A percentile compares a stretch with the other conserved stretches of the same genome.
phyloP scores from a whole-genome alignment of 2,797 vertebrate genomes.

The Platalea minor region DNA sequence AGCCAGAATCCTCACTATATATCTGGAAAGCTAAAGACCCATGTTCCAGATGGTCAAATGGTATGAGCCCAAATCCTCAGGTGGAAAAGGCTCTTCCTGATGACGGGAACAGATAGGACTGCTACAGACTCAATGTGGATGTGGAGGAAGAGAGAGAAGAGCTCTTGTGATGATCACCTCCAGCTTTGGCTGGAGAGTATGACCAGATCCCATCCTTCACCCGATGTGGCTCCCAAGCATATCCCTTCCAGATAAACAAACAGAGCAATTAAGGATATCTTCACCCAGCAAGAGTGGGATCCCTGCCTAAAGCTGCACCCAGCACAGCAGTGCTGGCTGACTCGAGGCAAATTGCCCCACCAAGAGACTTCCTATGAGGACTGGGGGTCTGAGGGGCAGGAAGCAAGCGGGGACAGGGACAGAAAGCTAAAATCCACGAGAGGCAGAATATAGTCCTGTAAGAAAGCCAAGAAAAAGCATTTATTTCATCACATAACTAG shows the following conservation, averaged over 20 bases:
- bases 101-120: not conserved
- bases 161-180: not conserved
- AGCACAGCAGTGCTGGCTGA: not conserved
- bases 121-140: not conserved
- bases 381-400: not conserved
- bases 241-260: not conserved
- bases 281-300: not conserved
- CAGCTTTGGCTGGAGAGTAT: not conserved
- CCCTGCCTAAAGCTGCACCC: not conserved
- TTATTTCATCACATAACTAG: not conserved
- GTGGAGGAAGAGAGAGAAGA: not conserved
- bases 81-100: not conserved
- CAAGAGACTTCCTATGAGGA: not conserved
- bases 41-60: not conserved
- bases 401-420: not conserved
- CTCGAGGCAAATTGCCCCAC: not conserved
- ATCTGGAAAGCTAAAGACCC: not conserved
- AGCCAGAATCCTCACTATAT: not conserved
- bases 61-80: not conserved
- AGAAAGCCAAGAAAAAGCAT: fast-evolving
- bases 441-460: not conserved
- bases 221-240: not conserved
- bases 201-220: not conserved
- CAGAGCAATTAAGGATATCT: not conserved
- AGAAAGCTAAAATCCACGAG: not conserved